Conservation (phyloP, 1,140 invertebrate species). For the Physella acuta region DNA sequence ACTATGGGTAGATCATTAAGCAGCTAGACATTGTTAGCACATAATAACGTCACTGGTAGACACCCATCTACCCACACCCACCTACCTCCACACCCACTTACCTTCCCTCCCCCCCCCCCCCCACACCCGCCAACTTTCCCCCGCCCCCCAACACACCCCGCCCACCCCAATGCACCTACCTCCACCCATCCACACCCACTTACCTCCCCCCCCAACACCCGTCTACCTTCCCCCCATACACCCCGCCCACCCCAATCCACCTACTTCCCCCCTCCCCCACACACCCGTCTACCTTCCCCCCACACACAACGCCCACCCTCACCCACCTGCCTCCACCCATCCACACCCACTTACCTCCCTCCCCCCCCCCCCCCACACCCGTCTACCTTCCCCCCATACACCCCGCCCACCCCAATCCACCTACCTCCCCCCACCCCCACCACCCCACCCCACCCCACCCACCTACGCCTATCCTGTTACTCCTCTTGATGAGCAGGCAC, state of each 20-base stretch:
- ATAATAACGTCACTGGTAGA: too few species aligned
- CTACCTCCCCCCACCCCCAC: too few species aligned
- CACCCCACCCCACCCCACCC: too few species aligned
- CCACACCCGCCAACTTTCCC: neutral
- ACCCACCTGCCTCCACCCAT: neutral
- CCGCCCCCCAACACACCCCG: neutral
- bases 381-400: too few species aligned
- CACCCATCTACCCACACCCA: neutral
- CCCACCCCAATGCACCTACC: neutral
- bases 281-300: neutral
- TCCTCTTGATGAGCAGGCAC: constrained; percentile 36
- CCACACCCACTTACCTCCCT: neutral
- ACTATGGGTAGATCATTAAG: too few species aligned
- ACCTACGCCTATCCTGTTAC: constrained; percentile 40
- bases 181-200: neutral
- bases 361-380: neutral
- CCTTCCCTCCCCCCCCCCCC: too few species aligned
- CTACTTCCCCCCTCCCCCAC: neutral
- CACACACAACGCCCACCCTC: neutral
- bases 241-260: too few species aligned
- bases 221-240: too few species aligned
- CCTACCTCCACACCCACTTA: too few species aligned
- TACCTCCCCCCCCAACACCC: too few species aligned
- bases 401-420: too few species aligned
- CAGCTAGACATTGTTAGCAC: too few species aligned